These are phyloP conservation scores for Protonemura montana DNA, from an alignment of 2,888 invertebrate species.

Conservation along the genomic window DNA sequence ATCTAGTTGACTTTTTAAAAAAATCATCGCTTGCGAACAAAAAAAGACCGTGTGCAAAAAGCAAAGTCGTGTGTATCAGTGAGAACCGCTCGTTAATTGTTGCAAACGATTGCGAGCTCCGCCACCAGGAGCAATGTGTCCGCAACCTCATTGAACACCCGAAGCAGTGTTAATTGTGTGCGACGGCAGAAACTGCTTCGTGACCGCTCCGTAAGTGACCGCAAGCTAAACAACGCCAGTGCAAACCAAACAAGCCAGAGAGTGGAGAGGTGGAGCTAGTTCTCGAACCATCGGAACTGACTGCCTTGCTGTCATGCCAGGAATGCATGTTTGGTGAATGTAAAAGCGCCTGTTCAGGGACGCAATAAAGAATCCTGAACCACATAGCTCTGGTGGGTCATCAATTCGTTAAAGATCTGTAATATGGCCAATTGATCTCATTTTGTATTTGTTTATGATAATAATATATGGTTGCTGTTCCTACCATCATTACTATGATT, in stretches of 20 bases:
- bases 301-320: neutral
- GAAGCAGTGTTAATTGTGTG: neutral
- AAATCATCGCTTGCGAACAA: neutral
- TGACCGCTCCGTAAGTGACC: neutral
- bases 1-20: neutral
- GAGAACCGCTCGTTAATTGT: neutral
- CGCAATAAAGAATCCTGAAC: no score
- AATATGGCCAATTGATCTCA: no score
- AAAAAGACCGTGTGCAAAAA: neutral
- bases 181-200: neutral
- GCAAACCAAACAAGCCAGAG: neutral
- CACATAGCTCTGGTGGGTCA: no score
- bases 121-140: slow-evolving; percentile 10
- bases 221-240: neutral
- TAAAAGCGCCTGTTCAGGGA: no score
- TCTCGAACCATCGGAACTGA: neutral
- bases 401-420: no score
- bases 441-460: no score
- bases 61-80: slow-evolving; percentile 9
- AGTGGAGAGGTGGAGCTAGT: neutral
- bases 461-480: no score
- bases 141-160: neutral
- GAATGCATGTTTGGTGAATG: no score
- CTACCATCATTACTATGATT: no score
- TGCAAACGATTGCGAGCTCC: neutral